phyloP scores from a whole-genome alignment of 1,140 invertebrate genomes.

The Ladona fulva region DNA sequence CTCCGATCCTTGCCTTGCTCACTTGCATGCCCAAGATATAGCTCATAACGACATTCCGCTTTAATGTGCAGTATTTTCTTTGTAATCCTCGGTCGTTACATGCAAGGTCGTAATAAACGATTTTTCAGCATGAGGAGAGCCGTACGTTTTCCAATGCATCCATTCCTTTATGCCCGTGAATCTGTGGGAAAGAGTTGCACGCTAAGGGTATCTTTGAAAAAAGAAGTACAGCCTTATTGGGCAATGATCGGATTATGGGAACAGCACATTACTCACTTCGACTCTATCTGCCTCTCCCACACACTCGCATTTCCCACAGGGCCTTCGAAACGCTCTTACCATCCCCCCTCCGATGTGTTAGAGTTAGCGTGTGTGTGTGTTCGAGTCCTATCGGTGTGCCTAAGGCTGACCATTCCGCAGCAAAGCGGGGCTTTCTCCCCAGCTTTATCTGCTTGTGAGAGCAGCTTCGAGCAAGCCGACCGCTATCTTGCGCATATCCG shows the following conservation, averaged over 20 bases:
- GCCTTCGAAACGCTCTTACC: background rate
- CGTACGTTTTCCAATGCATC: no score
- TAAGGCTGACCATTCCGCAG: background rate
- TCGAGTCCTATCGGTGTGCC: background rate
- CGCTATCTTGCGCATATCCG: background rate
- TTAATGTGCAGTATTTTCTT: no score
- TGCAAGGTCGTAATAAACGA: no score
- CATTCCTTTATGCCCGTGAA: no score
- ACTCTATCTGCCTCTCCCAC: background rate
- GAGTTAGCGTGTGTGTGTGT: background rate
- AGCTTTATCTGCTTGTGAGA: background rate
- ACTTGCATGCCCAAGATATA: no score
- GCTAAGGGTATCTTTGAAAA: background rate
- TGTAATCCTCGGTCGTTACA: no score
- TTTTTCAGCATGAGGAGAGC: no score
- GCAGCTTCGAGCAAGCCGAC: background rate
- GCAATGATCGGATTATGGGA: constrained; percentile 4
- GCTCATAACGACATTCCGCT: no score
- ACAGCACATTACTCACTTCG: background rate
- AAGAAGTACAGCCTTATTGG: background rate
- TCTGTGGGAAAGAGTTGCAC: background rate
- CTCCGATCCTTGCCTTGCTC: no score
- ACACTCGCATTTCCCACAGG: background rate
- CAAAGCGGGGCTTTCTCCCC: constrained; percentile 1
- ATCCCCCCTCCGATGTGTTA: background rate